Base-by-base conservation (phyloP, 2,888 invertebrate species). In the Drosophila colorata region DNA sequence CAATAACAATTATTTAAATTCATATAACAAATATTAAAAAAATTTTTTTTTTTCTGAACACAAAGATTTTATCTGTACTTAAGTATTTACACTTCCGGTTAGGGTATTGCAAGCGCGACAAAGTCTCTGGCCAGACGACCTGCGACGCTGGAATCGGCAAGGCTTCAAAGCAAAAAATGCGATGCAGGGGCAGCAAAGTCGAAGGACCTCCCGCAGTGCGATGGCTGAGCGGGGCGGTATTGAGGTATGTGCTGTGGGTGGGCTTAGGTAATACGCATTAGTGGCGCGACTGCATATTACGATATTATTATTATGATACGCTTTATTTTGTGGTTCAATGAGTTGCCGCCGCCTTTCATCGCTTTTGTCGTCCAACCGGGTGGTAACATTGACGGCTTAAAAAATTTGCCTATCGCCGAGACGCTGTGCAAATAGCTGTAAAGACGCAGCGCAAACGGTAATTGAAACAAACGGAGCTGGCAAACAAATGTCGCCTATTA, bases 261-360 rank as follows among this genome's bases (percentile, higher is more conserved):
- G 87, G 77, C 80, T 80, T 79, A 86, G 83, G 88, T 86, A 89
- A 88, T 87, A 88, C 90, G 90, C 90, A 90, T 90, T 90, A 91
- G 88, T 87, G 91, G 81, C 80, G 80, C 88, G 86, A 74, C 88
- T 89, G 89, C 85, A 88, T 87, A 89, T 85, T 87, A 82, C 89
- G 86, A 88, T 85, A 86, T 90, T 90, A 89, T 90, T 90, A 90
- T 90, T 86, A 85, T 90, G 90, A 90, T 90, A 90, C 76, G 89
- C 90, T 90, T 90, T 90, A 90, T 91, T 90, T 87, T 86, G 88
- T 91, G 90, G 90, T 90, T 90, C 90, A 90, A 88, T 90, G 91
- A 80, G 75, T 80, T 65, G 82, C 61, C 66, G 78, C 57, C 69
- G 67, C 66, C 69, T 76, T 78, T 77, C 78, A 74, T 67, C 74